Percentiles rank a stretch among this genome's conserved stretches.
phyloP scores from a whole-genome alignment of 2,797 vertebrate species.

The Manis crassicaudata region DNA sequence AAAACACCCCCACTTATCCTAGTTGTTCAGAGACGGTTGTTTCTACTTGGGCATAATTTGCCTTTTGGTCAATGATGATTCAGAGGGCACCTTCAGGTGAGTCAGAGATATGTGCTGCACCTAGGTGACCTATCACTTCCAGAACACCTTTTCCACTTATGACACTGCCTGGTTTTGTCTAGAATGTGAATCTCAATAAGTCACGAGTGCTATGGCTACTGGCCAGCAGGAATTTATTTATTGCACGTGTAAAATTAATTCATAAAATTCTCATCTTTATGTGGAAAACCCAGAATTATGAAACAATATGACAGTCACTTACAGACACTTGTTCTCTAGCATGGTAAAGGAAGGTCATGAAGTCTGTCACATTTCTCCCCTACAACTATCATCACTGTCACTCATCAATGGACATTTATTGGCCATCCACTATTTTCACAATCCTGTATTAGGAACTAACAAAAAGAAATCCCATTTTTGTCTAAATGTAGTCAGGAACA shows the following conservation, averaged over 20 bases:
- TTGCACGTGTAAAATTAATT: background rate
- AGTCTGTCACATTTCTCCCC: background rate
- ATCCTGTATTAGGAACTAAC: background rate
- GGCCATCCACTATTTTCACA: background rate
- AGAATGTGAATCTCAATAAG: background rate
- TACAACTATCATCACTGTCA: background rate
- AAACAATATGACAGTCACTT: background rate
- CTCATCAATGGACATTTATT: background rate
- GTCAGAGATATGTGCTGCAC: slow-evolving; percentile 56
- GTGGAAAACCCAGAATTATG: background rate
- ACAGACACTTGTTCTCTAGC: background rate
- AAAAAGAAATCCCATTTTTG: background rate
- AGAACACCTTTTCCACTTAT: slow-evolving; percentile 37
- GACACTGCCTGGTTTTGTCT: slow-evolving; percentile 44
- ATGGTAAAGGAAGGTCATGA: background rate
- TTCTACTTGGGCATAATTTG: background rate
- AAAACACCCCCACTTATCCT: background rate
- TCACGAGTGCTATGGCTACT: background rate
- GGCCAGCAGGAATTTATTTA: background rate
- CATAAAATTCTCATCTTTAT: slow-evolving; percentile 11
- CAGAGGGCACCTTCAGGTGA: slow-evolving; percentile 40
- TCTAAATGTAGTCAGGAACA: background rate
- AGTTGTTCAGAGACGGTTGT: background rate
- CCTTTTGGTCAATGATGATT: slow-evolving; percentile 58
- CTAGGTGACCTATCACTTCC: slow-evolving; percentile 52